Conservation (phyloP, 2,797 vertebrate genomes). For the Garrulus glandarius region DNA sequence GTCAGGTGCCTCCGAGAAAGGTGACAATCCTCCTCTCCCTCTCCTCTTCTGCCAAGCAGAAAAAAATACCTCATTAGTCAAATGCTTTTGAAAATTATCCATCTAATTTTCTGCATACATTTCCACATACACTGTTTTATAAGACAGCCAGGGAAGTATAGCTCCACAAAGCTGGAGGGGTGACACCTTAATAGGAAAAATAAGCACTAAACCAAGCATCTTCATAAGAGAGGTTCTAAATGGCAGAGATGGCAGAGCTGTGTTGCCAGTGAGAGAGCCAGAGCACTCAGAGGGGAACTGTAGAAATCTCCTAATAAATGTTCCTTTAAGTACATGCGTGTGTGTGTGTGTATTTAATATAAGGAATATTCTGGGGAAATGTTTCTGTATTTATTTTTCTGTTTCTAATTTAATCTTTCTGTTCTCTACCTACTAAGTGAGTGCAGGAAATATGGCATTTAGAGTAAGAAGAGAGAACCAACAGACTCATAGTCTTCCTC, state of each 20-base stretch:
- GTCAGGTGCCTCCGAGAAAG: not conserved
- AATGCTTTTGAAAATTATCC: not conserved
- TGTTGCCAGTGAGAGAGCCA: not conserved
- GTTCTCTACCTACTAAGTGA: not conserved
- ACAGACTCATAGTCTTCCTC: not conserved
- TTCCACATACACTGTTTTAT: not conserved
- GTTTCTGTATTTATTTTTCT: not conserved
- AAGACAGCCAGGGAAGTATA: not conserved
- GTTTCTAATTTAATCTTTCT: not conserved
- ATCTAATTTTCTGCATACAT: not conserved
- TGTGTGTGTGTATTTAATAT: not conserved
- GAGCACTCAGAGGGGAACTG: not conserved
- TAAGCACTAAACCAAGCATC: not conserved
- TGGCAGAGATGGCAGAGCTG: not conserved
- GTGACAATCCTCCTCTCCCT: accelerated
- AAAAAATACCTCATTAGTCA: not conserved
- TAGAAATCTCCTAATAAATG: not conserved
- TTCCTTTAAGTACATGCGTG: not conserved
- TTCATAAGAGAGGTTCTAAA: not conserved
- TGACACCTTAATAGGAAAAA: not conserved
- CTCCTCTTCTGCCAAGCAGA: not conserved
- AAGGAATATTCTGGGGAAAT: not conserved
- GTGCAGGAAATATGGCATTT: not conserved
- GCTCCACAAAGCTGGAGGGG: not conserved
- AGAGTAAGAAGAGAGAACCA: not conserved